phyloP scores from a whole-genome alignment of 1,140 invertebrate species.

The Harlomillsia oculata region DNA sequence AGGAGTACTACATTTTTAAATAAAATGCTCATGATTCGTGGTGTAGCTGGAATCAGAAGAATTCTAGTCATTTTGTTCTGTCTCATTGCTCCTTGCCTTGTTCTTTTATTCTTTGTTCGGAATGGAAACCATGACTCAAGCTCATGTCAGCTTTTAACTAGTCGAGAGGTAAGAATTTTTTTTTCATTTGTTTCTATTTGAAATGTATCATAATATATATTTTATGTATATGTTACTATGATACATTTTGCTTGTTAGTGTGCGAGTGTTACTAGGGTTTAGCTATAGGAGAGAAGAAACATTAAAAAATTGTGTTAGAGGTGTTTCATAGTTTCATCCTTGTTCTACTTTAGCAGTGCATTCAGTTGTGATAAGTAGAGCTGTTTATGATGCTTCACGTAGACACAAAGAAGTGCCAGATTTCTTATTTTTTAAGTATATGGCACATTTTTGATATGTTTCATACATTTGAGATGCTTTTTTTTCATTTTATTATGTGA shows the following conservation, averaged over 20 bases:
- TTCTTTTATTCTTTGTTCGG: slow-evolving; percentile 24
- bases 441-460: neutral
- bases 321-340: no score
- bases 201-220: no score
- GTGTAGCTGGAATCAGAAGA: slow-evolving; percentile 18
- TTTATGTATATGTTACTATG: no score
- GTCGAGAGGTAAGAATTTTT: slow-evolving; percentile 33
- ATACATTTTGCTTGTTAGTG: no score
- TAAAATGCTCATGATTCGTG: slow-evolving; percentile 30
- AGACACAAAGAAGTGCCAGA: neutral
- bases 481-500: neutral
- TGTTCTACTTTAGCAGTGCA: neutral
- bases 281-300: no score
- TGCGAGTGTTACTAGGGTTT: no score
- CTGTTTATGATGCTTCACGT: neutral
- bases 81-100: slow-evolving; percentile 22
- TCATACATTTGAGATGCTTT: neutral
- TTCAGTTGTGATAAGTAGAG: neutral
- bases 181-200: no score
- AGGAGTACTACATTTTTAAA: no score
- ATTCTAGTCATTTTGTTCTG: slow-evolving; percentile 13
- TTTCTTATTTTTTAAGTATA: neutral
- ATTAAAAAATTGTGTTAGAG: no score
- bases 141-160: slow-evolving; percentile 27
- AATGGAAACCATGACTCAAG: slow-evolving; percentile 20